Evolutionary conservation across 2,113 vertebrate species (phyloP).

Genomic region (Silurus glanis): DNA sequence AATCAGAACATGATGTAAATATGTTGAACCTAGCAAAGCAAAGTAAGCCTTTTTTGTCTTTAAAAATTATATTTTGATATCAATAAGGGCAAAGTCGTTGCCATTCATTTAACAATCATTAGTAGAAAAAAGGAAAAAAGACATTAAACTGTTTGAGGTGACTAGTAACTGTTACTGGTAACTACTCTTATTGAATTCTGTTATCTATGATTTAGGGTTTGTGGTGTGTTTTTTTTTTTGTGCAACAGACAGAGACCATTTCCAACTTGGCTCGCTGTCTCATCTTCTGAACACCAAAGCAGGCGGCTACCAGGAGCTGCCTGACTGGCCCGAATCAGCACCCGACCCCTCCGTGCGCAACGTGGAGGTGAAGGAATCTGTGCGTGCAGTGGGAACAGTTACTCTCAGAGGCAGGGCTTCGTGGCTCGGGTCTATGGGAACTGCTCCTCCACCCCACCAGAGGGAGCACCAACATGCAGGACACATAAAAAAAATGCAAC

Average conservation of each 20-base stretch:
- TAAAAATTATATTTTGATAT: too few relatives aligned
- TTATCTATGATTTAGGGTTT: background rate
- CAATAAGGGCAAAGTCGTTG: too few relatives aligned
- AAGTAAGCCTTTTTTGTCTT: too few relatives aligned
- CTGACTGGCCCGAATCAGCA: constrained; percentile 91
- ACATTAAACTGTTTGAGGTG: too few relatives aligned
- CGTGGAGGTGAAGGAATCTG: constrained; percentile 93
- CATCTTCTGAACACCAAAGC: constrained; percentile 95
- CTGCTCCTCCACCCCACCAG: constrained; percentile 55
- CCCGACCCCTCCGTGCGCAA: constrained; percentile 98
- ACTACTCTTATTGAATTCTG: background rate
- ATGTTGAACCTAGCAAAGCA: background rate
- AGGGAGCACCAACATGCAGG: constrained; percentile 57
- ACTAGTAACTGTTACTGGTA: background rate
- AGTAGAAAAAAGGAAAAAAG: too few relatives aligned
- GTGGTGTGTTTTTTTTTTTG: background rate
- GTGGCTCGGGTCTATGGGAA: constrained; percentile 54
- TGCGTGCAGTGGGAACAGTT: constrained; percentile 81
- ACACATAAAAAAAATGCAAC: constrained; percentile 10
- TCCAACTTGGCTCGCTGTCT: constrained; percentile 94
- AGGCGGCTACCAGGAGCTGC: constrained; percentile 95
- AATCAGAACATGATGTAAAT: background rate
- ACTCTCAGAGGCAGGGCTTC: constrained; percentile 66
- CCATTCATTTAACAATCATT: too few relatives aligned
- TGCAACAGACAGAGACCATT: constrained; percentile 91